A percentile compares a stretch with the other conserved stretches of the same genome.
These are phyloP conservation scores for Anguilla anguilla DNA, from an alignment of 2,797 vertebrate genomes.

Conservation along the genomic window DNA sequence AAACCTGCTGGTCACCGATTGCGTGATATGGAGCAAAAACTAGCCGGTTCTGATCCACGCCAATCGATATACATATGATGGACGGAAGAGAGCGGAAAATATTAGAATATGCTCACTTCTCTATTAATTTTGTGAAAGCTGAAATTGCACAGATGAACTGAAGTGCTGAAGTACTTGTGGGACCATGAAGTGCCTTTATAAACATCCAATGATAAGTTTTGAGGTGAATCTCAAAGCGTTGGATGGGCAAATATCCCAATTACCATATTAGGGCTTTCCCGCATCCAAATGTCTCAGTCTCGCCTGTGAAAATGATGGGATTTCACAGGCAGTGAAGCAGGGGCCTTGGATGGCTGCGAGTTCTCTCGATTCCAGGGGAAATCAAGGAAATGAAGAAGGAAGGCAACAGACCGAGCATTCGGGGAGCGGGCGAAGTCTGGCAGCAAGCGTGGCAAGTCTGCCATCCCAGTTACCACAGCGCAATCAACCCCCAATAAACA, in stretches of 20 bases:
- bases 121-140: conserved; percentile 14
- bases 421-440: conserved; percentile 41
- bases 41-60: no score
- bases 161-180: conserved; percentile 47
- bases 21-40: no score
- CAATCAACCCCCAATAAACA: conserved; percentile 73
- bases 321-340: conserved; percentile 15
- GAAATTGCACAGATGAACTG: conserved; percentile 42
- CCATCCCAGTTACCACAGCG: conserved; percentile 57
- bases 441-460: conserved; percentile 42
- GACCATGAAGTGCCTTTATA: conserved; percentile 67
- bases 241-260: conserved; percentile 66
- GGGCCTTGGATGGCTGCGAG: background rate
- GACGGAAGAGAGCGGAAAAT: no score
- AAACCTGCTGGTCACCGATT: no score
- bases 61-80: no score
- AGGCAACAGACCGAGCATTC: conserved; percentile 35
- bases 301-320: conserved; percentile 1
- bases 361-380: conserved; percentile 62
- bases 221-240: conserved; percentile 40
- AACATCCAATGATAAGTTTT: conserved; percentile 54
- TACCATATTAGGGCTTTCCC: conserved; percentile 46
- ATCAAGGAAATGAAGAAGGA: conserved; percentile 55
- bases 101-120: conserved; percentile 39
- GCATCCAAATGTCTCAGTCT: conserved; percentile 51